Evolutionary conservation across 2,888 invertebrate genomes (phyloP), one percentile per base, ranked within the genome.

Genomic region (Autographa gamma): DNA sequence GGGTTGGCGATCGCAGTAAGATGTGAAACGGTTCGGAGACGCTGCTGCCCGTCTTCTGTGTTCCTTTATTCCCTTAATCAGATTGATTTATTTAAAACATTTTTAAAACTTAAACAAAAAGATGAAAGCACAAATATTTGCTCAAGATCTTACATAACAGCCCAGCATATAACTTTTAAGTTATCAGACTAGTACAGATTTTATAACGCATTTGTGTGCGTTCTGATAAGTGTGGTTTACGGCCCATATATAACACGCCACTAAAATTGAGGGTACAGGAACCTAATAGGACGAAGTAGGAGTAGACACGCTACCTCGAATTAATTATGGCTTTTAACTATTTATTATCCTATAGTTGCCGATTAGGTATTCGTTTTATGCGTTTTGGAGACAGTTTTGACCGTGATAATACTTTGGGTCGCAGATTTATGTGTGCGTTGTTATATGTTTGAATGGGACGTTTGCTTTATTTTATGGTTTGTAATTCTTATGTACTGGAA

Each of bases 211-310:
- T 85, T 89, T 89, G 90, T 91, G 87, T 91, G 84, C 85, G 81
- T 84, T 88, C 85, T 90, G 94, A 93, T 94, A 93, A 93, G 90
- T 92, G 87, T 89, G 81, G 85, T 93, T 93, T 94, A 93, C 89
- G 89, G 84, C 85, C 86, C 88, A 89, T 92, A 93, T 92, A 93
- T 93, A 89, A 90, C 85, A 85, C 77, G 85, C 82, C 83, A 85
- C 88, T 84, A 90, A 91, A 91, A 93, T 92, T 90, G 87, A 89
- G 84, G 86, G 84, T 85, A 84, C 86, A 65, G 66, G 63, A 76
- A 79, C 85, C 81, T 76, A 76, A 74, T 73, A 52, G 56, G 25
- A 58, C 81, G 74, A 79, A 79, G 80, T 83, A 84, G 77, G 79
- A 76, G 81, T 79, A 80, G 80, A 79, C 76, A 76, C 80, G 79